Percentiles rank a stretch among this genome's conserved stretches.
phyloP scores from a whole-genome alignment of 2,113 vertebrate species.

The Oncorhynchus gorbuscha region DNA sequence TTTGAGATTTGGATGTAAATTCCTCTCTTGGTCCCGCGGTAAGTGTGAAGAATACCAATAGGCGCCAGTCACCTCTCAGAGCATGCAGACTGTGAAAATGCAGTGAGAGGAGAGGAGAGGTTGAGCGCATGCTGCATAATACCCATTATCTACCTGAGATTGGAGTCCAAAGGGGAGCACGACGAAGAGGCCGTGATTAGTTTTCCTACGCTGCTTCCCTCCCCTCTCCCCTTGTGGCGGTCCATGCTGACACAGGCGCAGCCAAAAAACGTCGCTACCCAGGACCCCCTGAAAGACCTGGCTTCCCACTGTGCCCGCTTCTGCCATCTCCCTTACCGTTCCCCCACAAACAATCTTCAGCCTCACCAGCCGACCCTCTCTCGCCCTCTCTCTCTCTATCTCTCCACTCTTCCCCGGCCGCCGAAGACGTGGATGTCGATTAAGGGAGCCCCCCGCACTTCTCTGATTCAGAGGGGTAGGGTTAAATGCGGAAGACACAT shows the following conservation, averaged over 20 bases:
- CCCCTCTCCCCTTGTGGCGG: no score
- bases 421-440: no score
- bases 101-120: constrained; percentile 29
- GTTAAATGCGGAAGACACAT: no score
- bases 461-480: no score
- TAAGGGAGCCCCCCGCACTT: no score
- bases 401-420: no score
- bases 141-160: constrained; percentile 67
- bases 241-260: no score
- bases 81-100: constrained; percentile 21
- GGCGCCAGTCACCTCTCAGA: constrained; percentile 35
- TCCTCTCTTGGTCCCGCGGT: constrained; percentile 50
- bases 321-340: no score
- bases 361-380: not conserved
- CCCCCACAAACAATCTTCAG: not conserved
- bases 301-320: constrained; percentile 4
- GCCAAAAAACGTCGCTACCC: no score
- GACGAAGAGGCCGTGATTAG: constrained; percentile 65
- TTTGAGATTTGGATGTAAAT: constrained; percentile 59
- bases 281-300: no score
- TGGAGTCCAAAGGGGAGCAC: constrained; percentile 56
- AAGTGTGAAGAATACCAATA: constrained; percentile 57
- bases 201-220: constrained; percentile 51
- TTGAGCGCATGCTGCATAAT: constrained; percentile 33
- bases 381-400: no score